Percentiles rank a stretch among this genome's conserved stretches.
These are phyloP conservation scores for Actinemys pallida DNA, from an alignment of 2,113 vertebrate species.

Conservation along the genomic window DNA sequence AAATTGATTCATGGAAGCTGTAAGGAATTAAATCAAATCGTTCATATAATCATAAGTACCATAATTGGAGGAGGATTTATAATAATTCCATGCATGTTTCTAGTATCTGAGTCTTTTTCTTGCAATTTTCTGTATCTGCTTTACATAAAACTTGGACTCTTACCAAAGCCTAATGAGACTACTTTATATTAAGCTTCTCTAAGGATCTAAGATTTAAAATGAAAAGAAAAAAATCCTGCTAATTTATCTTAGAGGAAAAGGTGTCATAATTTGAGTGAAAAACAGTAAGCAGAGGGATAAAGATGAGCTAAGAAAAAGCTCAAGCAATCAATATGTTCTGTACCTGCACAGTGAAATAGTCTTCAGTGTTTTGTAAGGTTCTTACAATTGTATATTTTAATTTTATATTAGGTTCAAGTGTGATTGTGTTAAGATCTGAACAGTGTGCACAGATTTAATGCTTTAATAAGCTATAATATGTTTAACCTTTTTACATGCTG, in stretches of 20 bases:
- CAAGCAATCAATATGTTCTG: conserved; percentile 45
- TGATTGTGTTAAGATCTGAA: conserved; percentile 61
- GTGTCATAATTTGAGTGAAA: conserved; percentile 69
- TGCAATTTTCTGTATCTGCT: conserved; percentile 63
- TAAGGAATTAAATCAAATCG: conserved; percentile 68
- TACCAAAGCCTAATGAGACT: conserved; percentile 69
- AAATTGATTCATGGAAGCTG: conserved; percentile 41
- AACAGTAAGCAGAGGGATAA: conserved; percentile 67
- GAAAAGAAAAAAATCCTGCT: conserved; percentile 27
- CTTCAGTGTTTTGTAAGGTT: conserved; percentile 63
- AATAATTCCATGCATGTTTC: conserved; percentile 35
- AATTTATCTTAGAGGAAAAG: conserved; percentile 69
- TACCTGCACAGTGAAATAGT: conserved; percentile 62
- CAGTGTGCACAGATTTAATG: conserved; percentile 50
- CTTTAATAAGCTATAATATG: conserved; percentile 64
- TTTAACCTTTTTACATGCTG: conserved; percentile 28
- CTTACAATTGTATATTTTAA: conserved; percentile 54
- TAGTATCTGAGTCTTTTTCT: conserved; percentile 69
- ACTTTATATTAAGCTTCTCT: conserved; percentile 71
- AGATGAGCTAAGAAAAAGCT: conserved; percentile 57
- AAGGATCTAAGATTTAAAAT: conserved; percentile 64
- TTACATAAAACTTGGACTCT: conserved; percentile 70
- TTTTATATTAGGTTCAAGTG: conserved; percentile 51
- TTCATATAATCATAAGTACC: conserved; percentile 58
- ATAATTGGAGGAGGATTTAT: conserved; percentile 50